A percentile compares a stretch with the other conserved stretches of the same genome.
Conservation (phyloP, 2,797 vertebrate species). For the Lutra lutra region DNA sequence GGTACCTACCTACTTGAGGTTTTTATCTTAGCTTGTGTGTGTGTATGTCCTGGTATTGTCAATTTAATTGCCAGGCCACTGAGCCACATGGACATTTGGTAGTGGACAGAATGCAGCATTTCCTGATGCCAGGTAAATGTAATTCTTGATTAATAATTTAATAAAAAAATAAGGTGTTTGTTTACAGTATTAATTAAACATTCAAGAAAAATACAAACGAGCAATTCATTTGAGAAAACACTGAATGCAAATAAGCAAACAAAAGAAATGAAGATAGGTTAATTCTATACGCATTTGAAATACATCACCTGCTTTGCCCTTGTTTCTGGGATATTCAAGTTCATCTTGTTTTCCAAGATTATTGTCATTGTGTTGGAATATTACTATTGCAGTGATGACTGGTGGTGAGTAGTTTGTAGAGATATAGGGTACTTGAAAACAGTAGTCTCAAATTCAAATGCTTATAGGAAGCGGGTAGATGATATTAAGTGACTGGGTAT, state of each 20-base stretch:
- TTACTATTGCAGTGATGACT: neutral
- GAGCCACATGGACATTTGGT: neutral
- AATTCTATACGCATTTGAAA: slow-evolving; percentile 49
- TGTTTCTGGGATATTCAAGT: slow-evolving; percentile 21
- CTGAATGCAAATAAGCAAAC: slow-evolving; percentile 58
- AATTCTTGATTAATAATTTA: slow-evolving; percentile 75
- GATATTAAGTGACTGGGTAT: neutral
- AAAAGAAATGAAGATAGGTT: slow-evolving; percentile 62
- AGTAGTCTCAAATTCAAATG: neutral
- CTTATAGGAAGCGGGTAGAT: neutral
- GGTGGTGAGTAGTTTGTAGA: neutral
- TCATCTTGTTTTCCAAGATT: neutral
- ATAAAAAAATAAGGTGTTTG: slow-evolving; percentile 67
- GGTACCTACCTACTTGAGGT: neutral
- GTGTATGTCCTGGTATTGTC: neutral
- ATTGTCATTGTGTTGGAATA: neutral
- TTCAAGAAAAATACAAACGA: slow-evolving; percentile 66
- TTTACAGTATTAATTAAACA: slow-evolving; percentile 79
- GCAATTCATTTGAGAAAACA: slow-evolving; percentile 72
- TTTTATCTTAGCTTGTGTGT: neutral
- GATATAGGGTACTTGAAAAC: neutral
- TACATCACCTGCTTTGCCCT: slow-evolving; percentile 39
- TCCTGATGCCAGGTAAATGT: slow-evolving; percentile 46
- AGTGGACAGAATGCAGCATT: slow-evolving; percentile 4
- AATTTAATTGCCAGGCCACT: neutral